These are phyloP conservation scores for Diglossa brunneiventris DNA, from an alignment of 2,113 vertebrate species.

Conservation along the genomic window DNA sequence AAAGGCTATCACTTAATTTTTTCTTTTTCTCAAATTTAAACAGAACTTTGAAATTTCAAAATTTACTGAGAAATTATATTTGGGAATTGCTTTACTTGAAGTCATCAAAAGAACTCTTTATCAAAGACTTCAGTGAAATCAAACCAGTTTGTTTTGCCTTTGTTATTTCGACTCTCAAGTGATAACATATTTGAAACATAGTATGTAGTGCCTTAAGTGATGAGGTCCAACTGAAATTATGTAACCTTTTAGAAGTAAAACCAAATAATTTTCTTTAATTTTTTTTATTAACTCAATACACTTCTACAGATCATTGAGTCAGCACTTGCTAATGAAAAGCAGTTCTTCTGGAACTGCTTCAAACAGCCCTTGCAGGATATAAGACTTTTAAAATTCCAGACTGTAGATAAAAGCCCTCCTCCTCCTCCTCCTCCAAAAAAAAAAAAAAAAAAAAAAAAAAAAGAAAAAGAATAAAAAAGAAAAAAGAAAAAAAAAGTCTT, in stretches of 20 bases:
- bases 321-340: constrained; percentile 61
- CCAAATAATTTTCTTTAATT: constrained; percentile 22
- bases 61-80: not conserved
- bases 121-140: not conserved
- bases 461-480: not conserved
- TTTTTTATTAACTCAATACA: not conserved
- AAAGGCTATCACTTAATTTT: not conserved
- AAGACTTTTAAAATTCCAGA: constrained; percentile 49
- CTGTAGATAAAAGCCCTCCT: constrained; percentile 39
- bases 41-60: not conserved
- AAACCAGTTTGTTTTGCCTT: not conserved
- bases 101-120: not conserved
- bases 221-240: constrained; percentile 22
- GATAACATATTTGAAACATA: constrained; percentile 12
- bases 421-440: not conserved
- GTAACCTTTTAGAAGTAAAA: constrained; percentile 36
- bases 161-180: not conserved
- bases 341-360: constrained; percentile 59
- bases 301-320: constrained; percentile 36
- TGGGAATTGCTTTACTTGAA: not conserved
- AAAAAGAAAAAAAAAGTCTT: not conserved
- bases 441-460: not conserved
- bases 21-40: not conserved
- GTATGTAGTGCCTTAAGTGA: not conserved
- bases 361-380: constrained; percentile 37